phyloP scores from a whole-genome alignment of 1,140 invertebrate species.

The Pteromalus puparum region DNA sequence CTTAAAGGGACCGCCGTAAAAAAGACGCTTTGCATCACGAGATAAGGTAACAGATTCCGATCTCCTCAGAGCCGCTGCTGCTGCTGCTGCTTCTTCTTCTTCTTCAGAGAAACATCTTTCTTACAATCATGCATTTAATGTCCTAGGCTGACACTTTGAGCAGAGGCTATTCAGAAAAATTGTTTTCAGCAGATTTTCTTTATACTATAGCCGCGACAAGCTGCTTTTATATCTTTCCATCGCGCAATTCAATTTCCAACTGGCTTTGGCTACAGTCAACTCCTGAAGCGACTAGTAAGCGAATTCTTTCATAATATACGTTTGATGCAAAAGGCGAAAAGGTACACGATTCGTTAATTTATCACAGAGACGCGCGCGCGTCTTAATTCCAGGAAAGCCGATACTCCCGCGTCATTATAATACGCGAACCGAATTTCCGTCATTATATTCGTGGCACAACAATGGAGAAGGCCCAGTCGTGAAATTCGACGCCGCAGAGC shows the following conservation, averaged over 20 bases:
- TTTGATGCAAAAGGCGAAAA: too few relatives aligned
- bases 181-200: neutral
- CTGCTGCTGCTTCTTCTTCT: too few relatives aligned
- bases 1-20: constrained; percentile 67
- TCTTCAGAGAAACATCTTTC: constrained; percentile 47
- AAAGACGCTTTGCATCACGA: constrained; percentile 61
- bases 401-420: neutral
- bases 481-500: constrained; percentile 13
- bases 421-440: neutral
- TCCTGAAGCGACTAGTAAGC: too few relatives aligned
- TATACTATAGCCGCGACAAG: neutral
- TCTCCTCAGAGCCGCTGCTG: constrained; percentile 51
- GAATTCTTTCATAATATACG: neutral
- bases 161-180: constrained; percentile 32
- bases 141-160: constrained; percentile 24
- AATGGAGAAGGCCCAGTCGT: neutral
- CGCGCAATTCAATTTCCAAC: constrained; percentile 1
- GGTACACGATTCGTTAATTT: neutral
- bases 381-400: neutral
- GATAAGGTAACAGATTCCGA: constrained; percentile 64
- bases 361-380: neutral
- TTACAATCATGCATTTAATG: constrained; percentile 49
- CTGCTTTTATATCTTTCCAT: neutral
- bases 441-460: neutral
- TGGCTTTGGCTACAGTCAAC: too few relatives aligned